Conservation (phyloP, 2,888 invertebrate genomes). For the Mythimna lalbum region DNA sequence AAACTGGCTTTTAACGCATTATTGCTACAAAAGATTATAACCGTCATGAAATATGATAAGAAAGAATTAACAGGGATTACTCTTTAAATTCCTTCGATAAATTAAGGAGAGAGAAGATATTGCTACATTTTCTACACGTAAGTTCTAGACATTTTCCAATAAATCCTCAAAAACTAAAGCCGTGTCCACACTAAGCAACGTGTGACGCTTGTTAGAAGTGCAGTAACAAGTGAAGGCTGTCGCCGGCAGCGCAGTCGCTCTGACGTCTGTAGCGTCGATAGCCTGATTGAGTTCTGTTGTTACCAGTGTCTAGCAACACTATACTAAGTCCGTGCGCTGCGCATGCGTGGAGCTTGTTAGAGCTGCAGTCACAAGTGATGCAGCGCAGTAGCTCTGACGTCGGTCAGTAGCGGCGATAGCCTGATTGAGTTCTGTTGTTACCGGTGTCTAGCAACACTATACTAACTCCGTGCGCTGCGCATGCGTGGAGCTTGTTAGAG, state of each 20-base stretch:
- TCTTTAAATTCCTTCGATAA: no score
- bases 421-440: neutral
- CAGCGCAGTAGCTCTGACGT: neutral
- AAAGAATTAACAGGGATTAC: no score
- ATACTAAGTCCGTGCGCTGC: neutral
- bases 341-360: constrained; percentile 76
- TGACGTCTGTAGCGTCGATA: constrained; percentile 66
- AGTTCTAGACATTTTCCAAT: no score
- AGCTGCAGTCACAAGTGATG: constrained; percentile 46
- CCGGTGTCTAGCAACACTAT: neutral
- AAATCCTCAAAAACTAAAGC: constrained; percentile 42
- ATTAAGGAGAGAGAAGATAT: no score
- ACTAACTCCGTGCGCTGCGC: neutral
- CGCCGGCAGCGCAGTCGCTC: constrained; percentile 70
- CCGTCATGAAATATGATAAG: no score
- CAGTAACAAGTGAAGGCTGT: constrained; percentile 83
- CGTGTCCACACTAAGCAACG: constrained; percentile 53
- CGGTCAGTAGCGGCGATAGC: neutral
- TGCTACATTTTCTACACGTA: no score
- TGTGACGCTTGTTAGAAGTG: constrained; percentile 79
- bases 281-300: constrained; percentile 66
- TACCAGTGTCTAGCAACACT: constrained; percentile 37
- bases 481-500: neutral
- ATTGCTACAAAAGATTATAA: no score
- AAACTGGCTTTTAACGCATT: no score